Conservation (phyloP, 1,140 invertebrate species). For the Hydropsyche tenuis region DNA sequence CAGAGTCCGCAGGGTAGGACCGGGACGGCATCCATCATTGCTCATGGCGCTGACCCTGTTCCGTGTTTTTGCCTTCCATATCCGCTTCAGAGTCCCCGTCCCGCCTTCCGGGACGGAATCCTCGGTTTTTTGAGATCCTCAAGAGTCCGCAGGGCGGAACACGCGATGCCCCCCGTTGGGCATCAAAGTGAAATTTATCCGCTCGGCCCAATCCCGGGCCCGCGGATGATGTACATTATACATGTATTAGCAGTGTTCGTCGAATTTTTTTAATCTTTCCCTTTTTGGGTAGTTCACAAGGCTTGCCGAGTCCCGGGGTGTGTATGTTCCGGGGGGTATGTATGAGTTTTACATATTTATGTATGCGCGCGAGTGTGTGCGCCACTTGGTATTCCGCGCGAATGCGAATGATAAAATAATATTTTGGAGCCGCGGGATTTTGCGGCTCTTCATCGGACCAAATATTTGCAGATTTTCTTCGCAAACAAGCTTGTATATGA, state of each 20-base stretch:
- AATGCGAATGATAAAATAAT: slow-evolving; percentile 26
- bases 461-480: slow-evolving; percentile 23
- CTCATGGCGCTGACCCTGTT: slow-evolving; percentile 34
- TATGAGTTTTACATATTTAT: too few relatives aligned
- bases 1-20: slow-evolving; percentile 8
- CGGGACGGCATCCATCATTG: slow-evolving; percentile 36
- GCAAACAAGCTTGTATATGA: slow-evolving; percentile 11
- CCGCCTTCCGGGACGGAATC: slow-evolving; percentile 16
- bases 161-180: neutral
- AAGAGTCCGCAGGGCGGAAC: too few relatives aligned
- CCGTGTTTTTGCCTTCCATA: slow-evolving; percentile 25
- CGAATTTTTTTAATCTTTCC: slow-evolving; percentile 6
- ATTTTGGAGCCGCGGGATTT: slow-evolving; percentile 8
- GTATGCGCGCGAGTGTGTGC: neutral
- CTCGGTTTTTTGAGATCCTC: slow-evolving; percentile 17
- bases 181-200: slow-evolving; percentile 34
- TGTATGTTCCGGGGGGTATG: too few relatives aligned
- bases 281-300: too few relatives aligned
- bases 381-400: slow-evolving; percentile 12
- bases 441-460: neutral
- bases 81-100: too few relatives aligned
- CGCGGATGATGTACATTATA: slow-evolving; percentile 25
- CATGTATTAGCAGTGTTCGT: slow-evolving; percentile 16
- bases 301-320: too few relatives aligned
- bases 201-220: neutral